Percentiles rank a stretch among this genome's conserved stretches.
phyloP scores from a whole-genome alignment of 2,113 vertebrate genomes.

The Sphaerodactylus townsendi region DNA sequence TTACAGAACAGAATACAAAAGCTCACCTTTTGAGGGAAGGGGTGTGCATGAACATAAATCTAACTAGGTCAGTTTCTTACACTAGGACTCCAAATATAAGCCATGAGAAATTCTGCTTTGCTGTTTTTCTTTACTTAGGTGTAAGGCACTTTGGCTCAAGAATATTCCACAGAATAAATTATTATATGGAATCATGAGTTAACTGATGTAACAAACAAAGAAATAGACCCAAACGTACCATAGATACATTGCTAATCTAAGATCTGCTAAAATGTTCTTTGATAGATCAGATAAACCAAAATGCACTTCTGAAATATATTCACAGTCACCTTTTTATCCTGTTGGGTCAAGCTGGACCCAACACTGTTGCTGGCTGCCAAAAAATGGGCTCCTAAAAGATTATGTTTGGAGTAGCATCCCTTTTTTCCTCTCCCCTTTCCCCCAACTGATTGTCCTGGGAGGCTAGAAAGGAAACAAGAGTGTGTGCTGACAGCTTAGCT shows the following conservation, averaged over 20 bases:
- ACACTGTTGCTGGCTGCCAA: slow-evolving; percentile 32
- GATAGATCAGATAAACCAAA: slow-evolving; percentile 27
- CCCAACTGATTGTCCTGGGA: slow-evolving; percentile 80
- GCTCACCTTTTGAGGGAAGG: neutral
- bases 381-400: slow-evolving; percentile 50
- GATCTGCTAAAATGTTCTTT: slow-evolving; percentile 12
- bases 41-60: neutral
- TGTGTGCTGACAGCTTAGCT: slow-evolving; percentile 83
- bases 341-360: slow-evolving; percentile 45
- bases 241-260: neutral
- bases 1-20: slow-evolving; percentile 23
- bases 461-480: slow-evolving; percentile 83
- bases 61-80: neutral
- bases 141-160: neutral
- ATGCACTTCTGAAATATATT: slow-evolving; percentile 27
- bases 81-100: slow-evolving; percentile 1
- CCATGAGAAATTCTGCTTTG: neutral
- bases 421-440: slow-evolving; percentile 59
- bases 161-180: slow-evolving; percentile 7
- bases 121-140: neutral
- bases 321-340: slow-evolving; percentile 48
- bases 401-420: slow-evolving; percentile 69
- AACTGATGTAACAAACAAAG: neutral
- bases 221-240: neutral
- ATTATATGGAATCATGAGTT: slow-evolving; percentile 1